Percentiles rank a stretch among this genome's conserved stretches.
These are phyloP conservation scores for Dipodomys merriami DNA, from an alignment of 2,113 vertebrate species.

Conservation along the genomic window DNA sequence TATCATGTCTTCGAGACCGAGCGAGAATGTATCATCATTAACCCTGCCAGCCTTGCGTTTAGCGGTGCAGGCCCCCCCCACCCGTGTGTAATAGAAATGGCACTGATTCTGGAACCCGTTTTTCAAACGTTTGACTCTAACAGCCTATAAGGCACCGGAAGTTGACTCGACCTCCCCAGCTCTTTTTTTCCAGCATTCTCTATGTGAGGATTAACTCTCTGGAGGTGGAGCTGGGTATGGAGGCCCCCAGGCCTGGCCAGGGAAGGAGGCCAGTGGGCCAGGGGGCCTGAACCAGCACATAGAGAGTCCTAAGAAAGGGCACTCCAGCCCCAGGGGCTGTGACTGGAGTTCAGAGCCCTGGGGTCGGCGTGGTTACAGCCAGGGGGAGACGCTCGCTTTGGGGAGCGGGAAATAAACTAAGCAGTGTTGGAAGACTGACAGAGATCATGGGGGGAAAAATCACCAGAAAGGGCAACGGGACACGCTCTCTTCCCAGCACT, in stretches of 20 bases:
- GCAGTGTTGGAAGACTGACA: background rate
- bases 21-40: constrained; percentile 76
- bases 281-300: background rate
- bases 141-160: constrained; percentile 57
- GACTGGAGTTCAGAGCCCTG: background rate
- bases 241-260: background rate
- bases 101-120: constrained; percentile 65
- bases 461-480: background rate
- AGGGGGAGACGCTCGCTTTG: background rate
- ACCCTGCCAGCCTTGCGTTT: constrained; percentile 73
- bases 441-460: background rate
- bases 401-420: constrained; percentile 28
- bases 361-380: background rate
- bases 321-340: too few relatives aligned
- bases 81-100: constrained; percentile 34
- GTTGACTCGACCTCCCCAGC: background rate
- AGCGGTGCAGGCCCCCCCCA: constrained; percentile 12
- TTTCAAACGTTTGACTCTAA: constrained; percentile 71
- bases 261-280: background rate
- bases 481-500: background rate
- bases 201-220: constrained; percentile 63
- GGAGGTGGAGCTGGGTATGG: background rate
- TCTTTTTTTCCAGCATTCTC: background rate
- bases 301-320: too few relatives aligned
- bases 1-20: constrained; percentile 75